Conservation (phyloP, 2,113 vertebrate genomes). For the Mola mola region DNA sequence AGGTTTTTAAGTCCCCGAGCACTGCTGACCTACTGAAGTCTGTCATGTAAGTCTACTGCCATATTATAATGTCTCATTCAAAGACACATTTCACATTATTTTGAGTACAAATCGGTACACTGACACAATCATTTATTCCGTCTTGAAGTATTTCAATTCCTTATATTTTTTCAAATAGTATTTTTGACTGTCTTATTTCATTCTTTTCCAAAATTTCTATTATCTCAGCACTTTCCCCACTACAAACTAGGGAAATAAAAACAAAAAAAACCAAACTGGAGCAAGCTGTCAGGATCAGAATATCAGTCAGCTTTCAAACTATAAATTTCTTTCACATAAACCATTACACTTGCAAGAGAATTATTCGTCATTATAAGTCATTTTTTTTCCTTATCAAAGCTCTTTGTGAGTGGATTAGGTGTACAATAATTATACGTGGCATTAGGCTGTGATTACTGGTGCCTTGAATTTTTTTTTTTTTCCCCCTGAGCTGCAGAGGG, state of each 20-base stretch:
- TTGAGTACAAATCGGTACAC: not conserved
- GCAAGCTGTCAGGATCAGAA: conserved; percentile 18
- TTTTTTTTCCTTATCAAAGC: conserved; percentile 59
- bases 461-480: conserved; percentile 32
- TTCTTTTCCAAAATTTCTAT: not conserved
- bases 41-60: too few species aligned
- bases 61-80: too few species aligned
- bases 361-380: conserved; percentile 60
- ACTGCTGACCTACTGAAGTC: too few species aligned
- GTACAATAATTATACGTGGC: conserved; percentile 50
- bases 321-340: conserved; percentile 56
- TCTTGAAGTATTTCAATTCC: not conserved
- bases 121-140: too few species aligned
- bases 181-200: not conserved
- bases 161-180: not conserved
- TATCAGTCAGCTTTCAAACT: conserved; percentile 60
- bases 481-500: not conserved
- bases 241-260: too few species aligned
- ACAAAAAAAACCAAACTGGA: not conserved
- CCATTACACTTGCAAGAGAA: conserved; percentile 40
- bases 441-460: conserved; percentile 46
- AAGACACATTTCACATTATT: not conserved
- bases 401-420: conserved; percentile 59
- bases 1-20: too few species aligned
- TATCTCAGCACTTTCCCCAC: conserved; percentile 8